Conservation (phyloP, 2,113 vertebrate species). For the Onychostoma macrolepis region DNA sequence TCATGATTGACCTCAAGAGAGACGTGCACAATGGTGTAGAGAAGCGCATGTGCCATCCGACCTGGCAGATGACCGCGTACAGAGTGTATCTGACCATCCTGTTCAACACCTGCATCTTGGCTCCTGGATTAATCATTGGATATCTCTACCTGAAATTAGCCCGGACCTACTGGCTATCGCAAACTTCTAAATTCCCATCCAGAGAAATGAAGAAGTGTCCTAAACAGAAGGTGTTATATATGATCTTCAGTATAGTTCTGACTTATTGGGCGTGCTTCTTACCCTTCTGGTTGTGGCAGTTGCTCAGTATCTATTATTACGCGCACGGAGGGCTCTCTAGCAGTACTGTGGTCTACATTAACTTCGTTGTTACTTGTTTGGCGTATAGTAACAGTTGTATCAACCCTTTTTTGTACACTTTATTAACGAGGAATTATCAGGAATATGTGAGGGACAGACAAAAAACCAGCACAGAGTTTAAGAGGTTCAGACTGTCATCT, state of each 20-base stretch:
- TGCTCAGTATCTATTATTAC: constrained; percentile 61
- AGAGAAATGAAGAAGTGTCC: constrained; percentile 52
- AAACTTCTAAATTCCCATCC: constrained; percentile 46
- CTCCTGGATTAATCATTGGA: constrained; percentile 63
- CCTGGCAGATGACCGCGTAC: constrained; percentile 62
- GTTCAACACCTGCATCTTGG: constrained; percentile 65
- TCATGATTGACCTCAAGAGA: constrained; percentile 62
- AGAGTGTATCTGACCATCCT: constrained; percentile 63
- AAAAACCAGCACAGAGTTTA: constrained; percentile 46
- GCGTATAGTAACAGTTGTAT: constrained; percentile 68
- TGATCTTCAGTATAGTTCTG: constrained; percentile 64
- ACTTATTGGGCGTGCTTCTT: constrained; percentile 65
- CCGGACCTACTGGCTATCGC: constrained; percentile 63
- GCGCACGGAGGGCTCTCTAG: constrained; percentile 49
- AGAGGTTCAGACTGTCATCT: constrained; percentile 52
- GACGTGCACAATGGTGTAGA: constrained; percentile 50
- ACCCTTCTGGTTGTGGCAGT: constrained; percentile 66
- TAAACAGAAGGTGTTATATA: constrained; percentile 63
- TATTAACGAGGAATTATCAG: constrained; percentile 66
- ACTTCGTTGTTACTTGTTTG: constrained; percentile 64
- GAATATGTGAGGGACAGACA: constrained; percentile 59
- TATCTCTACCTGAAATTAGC: constrained; percentile 62
- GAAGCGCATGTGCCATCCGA: constrained; percentile 65
- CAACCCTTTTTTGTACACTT: constrained; percentile 65
- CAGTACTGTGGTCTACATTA: constrained; percentile 58